Percentiles rank a stretch among this genome's conserved stretches.
Evolutionary conservation across 2,888 invertebrate species (phyloP).

Genomic region (Orthosia incerta): DNA sequence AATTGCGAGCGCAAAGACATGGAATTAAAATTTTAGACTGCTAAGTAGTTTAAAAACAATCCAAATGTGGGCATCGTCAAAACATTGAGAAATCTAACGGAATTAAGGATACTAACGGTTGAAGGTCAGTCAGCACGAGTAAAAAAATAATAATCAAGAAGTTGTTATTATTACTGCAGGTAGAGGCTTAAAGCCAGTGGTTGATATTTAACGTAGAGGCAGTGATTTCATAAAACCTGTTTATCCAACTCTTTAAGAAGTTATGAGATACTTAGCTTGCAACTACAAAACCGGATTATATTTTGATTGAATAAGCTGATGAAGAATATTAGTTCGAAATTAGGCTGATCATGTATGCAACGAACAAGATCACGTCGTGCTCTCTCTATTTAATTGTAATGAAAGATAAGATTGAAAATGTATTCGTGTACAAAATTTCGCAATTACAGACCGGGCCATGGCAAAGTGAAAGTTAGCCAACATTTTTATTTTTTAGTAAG

Average conservation of each 20-base stretch:
- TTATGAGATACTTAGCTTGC: conserved; percentile 60
- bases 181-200: conserved; percentile 72
- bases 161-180: conserved; percentile 33
- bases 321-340: conserved; percentile 25
- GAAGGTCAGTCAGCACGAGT: conserved; percentile 37
- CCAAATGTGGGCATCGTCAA: not conserved
- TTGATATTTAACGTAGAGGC: conserved; percentile 75
- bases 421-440: conserved; percentile 77
- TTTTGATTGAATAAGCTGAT: conserved; percentile 41
- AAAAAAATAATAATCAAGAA: conserved; percentile 43
- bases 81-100: conserved; percentile 2
- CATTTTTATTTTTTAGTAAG: conserved; percentile 80
- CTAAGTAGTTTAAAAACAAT: not conserved
- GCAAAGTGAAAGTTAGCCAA: conserved; percentile 85
- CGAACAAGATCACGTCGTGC: conserved; percentile 38
- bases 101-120: conserved; percentile 24
- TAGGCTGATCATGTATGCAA: conserved; percentile 33
- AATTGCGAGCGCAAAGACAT: not conserved
- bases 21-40: not conserved
- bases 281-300: conserved; percentile 41
- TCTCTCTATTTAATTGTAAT: conserved; percentile 49
- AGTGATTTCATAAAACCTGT: conserved; percentile 73
- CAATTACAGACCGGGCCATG: conserved; percentile 77
- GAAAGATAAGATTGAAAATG: conserved; percentile 60
- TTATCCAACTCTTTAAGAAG: conserved; percentile 62